These are phyloP conservation scores for Antheraea yamamai DNA, from an alignment of 2,888 invertebrate genomes.

Conservation along the genomic window DNA sequence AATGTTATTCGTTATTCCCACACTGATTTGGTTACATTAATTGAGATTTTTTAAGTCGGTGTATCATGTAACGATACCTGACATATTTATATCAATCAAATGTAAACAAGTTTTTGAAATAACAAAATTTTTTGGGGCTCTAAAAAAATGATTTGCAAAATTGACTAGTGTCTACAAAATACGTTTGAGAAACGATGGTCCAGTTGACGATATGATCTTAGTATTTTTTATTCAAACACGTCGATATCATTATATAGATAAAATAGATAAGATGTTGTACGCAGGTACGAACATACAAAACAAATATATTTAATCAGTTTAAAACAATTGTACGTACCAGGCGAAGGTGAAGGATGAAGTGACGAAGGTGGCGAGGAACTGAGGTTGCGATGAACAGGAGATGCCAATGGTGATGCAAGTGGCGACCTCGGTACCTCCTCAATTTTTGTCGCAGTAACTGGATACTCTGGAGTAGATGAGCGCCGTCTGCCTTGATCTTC, in stretches of 20 bases:
- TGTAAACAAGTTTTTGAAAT: too few relatives aligned
- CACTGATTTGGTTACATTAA: too few relatives aligned
- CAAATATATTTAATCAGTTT: conserved; percentile 17
- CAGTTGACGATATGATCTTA: conserved; percentile 4
- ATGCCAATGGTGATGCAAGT: conserved; percentile 63
- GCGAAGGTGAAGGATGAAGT: conserved; percentile 59
- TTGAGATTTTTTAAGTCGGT: too few relatives aligned
- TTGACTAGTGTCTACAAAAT: too few relatives aligned
- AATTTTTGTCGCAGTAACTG: conserved; percentile 48
- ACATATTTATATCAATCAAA: too few relatives aligned
- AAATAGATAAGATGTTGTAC: conserved; percentile 49
- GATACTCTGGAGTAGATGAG: conserved; percentile 71
- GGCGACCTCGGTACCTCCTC: conserved; percentile 55
- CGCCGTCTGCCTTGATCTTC: conserved; percentile 66
- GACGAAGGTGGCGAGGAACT: conserved; percentile 57
- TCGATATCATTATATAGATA: conserved; percentile 45
- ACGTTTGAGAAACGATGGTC: neutral
- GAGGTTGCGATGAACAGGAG: conserved; percentile 62
- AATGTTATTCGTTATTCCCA: too few relatives aligned
- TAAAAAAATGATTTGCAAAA: too few relatives aligned
- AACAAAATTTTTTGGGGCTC: too few relatives aligned
- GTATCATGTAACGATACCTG: too few relatives aligned
- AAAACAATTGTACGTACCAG: conserved; percentile 55
- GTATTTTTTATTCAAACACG: conserved; percentile 27
- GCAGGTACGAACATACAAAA: conserved; percentile 31